phyloP scores from a whole-genome alignment of 2,113 vertebrate genomes.

The Paedocypris sp. region DNA sequence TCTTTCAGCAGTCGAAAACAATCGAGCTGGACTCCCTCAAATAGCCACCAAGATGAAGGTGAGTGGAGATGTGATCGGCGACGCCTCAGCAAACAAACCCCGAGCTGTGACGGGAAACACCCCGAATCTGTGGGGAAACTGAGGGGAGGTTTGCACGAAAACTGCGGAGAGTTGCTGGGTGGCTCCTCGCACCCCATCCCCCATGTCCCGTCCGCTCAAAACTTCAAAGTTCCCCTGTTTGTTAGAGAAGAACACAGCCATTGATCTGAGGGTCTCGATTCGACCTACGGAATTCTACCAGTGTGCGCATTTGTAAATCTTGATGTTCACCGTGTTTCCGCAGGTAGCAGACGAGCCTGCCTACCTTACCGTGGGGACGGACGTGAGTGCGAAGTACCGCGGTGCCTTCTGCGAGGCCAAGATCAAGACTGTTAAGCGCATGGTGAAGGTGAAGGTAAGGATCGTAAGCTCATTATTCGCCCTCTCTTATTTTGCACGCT shows the following conservation, averaged over 20 bases:
- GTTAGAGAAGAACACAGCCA: too few species aligned
- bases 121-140: too few species aligned
- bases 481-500: too few species aligned
- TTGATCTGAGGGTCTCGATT: too few species aligned
- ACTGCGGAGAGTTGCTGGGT: too few species aligned
- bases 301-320: too few species aligned
- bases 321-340: conserved; percentile 12
- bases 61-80: conserved; percentile 56
- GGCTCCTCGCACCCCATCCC: too few species aligned
- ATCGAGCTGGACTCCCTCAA: conserved; percentile 85
- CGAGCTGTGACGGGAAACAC: neutral
- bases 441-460: conserved; percentile 97
- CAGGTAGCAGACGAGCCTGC: conserved; percentile 97
- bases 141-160: too few species aligned
- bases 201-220: too few species aligned
- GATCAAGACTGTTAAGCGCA: conserved; percentile 94
- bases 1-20: conserved; percentile 55
- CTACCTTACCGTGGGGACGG: conserved; percentile 97
- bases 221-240: too few species aligned
- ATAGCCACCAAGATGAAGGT: conserved; percentile 90
- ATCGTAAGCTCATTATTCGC: too few species aligned
- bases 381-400: conserved; percentile 98
- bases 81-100: conserved; percentile 47
- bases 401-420: conserved; percentile 99
- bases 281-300: too few species aligned